A percentile compares a stretch with the other conserved stretches of the same genome.
Conservation (phyloP, 2,113 vertebrate species). For the Sarotherodon lohbergeri region DNA sequence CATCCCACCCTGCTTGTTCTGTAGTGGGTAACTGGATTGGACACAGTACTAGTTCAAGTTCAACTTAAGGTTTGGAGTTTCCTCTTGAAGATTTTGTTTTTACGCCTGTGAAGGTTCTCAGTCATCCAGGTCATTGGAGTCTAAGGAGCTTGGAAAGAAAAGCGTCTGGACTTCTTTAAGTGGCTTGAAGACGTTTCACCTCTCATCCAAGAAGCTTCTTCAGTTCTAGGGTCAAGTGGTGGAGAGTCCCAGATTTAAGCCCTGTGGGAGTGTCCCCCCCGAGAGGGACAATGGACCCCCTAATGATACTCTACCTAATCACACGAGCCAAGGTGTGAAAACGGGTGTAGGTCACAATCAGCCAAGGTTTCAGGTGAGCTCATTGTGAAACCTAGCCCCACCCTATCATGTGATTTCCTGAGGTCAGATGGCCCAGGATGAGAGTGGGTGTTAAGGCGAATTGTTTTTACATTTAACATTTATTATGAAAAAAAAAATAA, state of each 20-base stretch:
- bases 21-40: background rate
- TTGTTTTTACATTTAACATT: background rate
- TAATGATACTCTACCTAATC: background rate
- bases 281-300: background rate
- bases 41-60: background rate
- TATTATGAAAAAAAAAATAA: background rate
- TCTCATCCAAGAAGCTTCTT: accelerated
- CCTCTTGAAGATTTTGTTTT: background rate
- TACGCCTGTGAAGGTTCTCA: background rate
- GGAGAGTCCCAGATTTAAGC: background rate
- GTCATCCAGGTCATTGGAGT: background rate
- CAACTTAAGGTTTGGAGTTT: background rate
- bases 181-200: background rate
- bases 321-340: background rate
- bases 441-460: accelerated
- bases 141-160: accelerated
- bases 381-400: accelerated
- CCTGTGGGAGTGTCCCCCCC: accelerated
- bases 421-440: background rate
- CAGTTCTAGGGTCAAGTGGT: accelerated
- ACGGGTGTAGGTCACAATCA: background rate
- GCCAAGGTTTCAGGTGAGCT: accelerated
- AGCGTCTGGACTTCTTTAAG: background rate
- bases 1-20: constrained; percentile 29
- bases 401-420: background rate